Percentiles rank a stretch among this genome's conserved stretches.
Evolutionary conservation across 2,797 vertebrate genomes (phyloP).

Genomic region (Gymnothorax reevesii): DNA sequence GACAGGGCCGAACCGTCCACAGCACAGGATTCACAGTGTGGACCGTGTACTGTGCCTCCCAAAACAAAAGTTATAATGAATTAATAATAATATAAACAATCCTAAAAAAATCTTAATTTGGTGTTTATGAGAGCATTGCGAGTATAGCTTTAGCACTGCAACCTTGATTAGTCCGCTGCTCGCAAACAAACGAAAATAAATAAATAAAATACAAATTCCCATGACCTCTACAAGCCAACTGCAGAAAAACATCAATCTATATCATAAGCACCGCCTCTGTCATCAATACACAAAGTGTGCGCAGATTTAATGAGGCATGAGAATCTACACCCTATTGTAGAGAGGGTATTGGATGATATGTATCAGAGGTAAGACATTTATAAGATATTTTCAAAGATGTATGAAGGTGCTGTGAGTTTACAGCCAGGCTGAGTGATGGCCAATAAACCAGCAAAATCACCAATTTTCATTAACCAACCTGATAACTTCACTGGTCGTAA

Average conservation of each 20-base stretch:
- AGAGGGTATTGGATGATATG: constrained; percentile 2
- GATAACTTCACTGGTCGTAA: background rate
- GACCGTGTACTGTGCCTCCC: background rate
- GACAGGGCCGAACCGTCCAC: background rate
- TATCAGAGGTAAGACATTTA: background rate
- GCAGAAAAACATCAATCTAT: constrained; percentile 15
- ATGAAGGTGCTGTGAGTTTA: background rate
- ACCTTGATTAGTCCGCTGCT: constrained; percentile 15
- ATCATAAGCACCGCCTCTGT: background rate
- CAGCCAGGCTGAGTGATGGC: background rate
- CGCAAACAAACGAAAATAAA: background rate
- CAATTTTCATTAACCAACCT: background rate
- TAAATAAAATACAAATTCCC: background rate
- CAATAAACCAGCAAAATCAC: background rate
- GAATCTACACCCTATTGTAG: background rate
- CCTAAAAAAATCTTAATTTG: background rate
- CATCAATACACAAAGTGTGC: constrained; percentile 17
- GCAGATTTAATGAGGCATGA: constrained; percentile 33
- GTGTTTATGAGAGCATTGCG: background rate
- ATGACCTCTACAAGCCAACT: constrained; percentile 16
- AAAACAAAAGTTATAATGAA: too few species aligned
- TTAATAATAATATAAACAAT: too few species aligned
- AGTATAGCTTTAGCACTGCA: constrained; percentile 2
- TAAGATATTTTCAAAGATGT: background rate
- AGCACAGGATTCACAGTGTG: constrained; percentile 37